Conservation (phyloP, 2,113 vertebrate genomes). For the Sylvia atricapilla region DNA sequence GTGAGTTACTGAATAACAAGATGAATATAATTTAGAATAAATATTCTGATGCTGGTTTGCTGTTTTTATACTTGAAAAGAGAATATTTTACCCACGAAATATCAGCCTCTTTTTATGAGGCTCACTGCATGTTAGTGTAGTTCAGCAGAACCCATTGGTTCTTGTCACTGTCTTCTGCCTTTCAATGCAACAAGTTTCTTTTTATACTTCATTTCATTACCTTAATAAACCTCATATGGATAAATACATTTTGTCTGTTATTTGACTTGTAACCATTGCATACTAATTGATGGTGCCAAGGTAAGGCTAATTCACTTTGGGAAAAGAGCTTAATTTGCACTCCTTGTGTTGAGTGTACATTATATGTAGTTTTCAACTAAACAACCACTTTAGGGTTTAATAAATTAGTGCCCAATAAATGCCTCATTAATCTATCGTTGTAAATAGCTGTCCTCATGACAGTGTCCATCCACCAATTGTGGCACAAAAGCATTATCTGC, state of each 20-base stretch:
- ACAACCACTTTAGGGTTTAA: slow-evolving; percentile 57
- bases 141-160: not conserved
- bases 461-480: slow-evolving; percentile 14
- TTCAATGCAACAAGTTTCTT: not conserved
- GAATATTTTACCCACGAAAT: not conserved
- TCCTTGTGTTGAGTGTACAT: slow-evolving; percentile 4
- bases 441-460: slow-evolving; percentile 49
- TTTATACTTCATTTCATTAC: not conserved
- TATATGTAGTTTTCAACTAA: slow-evolving; percentile 54
- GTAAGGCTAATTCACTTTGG: slow-evolving; percentile 41
- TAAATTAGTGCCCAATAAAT: slow-evolving; percentile 52
- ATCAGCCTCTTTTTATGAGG: not conserved
- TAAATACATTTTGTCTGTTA: slow-evolving; percentile 71
- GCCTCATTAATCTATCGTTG: slow-evolving; percentile 48
- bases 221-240: not conserved
- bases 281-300: slow-evolving; percentile 39
- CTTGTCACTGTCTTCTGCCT: not conserved
- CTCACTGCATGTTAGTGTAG: not conserved
- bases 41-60: not conserved
- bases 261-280: slow-evolving; percentile 56
- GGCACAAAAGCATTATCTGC: slow-evolving; percentile 34
- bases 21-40: not conserved
- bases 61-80: not conserved
- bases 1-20: not conserved
- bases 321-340: slow-evolving; percentile 51